Percentiles rank a stretch among this genome's conserved stretches.
Conservation (phyloP, 2,113 vertebrate genomes). For the Perccottus glenii region DNA sequence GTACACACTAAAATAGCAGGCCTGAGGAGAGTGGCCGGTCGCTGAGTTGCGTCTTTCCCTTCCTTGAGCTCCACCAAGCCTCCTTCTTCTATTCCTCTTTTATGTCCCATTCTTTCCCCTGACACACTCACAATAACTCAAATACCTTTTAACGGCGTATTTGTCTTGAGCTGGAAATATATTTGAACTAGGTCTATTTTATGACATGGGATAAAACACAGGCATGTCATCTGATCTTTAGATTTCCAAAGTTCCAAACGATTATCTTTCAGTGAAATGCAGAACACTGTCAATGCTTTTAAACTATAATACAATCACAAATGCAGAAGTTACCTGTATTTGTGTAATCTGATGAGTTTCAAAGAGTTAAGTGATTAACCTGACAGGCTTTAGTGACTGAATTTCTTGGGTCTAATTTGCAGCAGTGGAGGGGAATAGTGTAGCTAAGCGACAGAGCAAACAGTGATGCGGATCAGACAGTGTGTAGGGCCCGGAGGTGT, state of each 20-base stretch:
- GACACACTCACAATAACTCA: conserved; percentile 4
- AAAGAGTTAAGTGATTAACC: too few species aligned
- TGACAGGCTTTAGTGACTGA: not conserved
- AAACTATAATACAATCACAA: too few species aligned
- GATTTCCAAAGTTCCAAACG: not conserved
- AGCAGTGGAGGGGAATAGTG: not conserved
- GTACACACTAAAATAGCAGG: conserved; percentile 58
- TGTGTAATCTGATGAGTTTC: too few species aligned
- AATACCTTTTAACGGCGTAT: not conserved
- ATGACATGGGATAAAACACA: not conserved
- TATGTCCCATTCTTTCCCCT: conserved; percentile 6
- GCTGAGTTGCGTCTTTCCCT: conserved; percentile 23
- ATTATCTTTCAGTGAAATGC: too few species aligned
- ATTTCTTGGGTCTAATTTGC: not conserved
- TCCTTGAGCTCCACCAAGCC: conserved; percentile 18
- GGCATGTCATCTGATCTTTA: not conserved
- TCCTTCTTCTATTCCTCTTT: conserved; percentile 19
- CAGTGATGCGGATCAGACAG: conserved; percentile 50
- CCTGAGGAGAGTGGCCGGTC: conserved; percentile 38
- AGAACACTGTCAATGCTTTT: too few species aligned
- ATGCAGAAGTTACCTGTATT: too few species aligned
- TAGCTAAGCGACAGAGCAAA: conserved; percentile 31
- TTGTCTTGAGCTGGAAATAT: not conserved
- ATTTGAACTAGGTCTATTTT: not conserved
- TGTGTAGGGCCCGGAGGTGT: conserved; percentile 68